These are phyloP conservation scores for Acropternis orthonyx DNA, from an alignment of 2,797 vertebrate species.

Conservation along the genomic window DNA sequence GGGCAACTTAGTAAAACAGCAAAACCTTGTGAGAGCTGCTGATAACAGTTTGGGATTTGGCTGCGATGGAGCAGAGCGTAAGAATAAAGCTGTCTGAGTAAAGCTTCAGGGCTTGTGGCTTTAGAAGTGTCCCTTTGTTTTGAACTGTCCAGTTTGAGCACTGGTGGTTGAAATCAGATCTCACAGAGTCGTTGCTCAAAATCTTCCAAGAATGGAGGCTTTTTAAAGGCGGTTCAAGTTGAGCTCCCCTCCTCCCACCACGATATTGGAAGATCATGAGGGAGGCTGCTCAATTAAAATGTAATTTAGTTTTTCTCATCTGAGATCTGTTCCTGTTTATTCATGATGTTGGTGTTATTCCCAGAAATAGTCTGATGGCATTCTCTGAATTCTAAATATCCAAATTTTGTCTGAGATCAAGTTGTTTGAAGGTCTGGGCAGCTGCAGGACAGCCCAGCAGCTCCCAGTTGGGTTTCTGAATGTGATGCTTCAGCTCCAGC, in stretches of 20 bases:
- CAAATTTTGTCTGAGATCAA: not conserved
- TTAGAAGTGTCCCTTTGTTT: not conserved
- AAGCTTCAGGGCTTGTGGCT: not conserved
- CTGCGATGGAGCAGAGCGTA: not conserved
- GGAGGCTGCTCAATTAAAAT: not conserved
- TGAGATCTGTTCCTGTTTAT: not conserved
- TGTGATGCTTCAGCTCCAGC: not conserved
- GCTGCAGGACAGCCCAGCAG: not conserved
- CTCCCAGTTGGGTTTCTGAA: not conserved
- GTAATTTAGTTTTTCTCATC: not conserved
- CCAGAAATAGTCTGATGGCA: not conserved
- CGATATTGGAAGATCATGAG: not conserved
- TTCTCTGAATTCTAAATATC: not conserved
- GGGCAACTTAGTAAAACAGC: not conserved
- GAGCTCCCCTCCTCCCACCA: not conserved
- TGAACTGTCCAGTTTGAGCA: not conserved
- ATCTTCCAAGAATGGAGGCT: not conserved
- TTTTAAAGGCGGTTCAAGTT: not conserved
- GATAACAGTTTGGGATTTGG: not conserved
- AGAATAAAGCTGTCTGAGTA: not conserved
- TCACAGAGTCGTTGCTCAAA: not conserved
- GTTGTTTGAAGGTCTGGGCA: not conserved
- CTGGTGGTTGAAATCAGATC: not conserved
- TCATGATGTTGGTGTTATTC: not conserved
- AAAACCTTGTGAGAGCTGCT: not conserved